A percentile compares a stretch with the other conserved stretches of the same genome.
phyloP scores from a whole-genome alignment of 2,113 vertebrate genomes.

The Peucedramus taeniatus region DNA sequence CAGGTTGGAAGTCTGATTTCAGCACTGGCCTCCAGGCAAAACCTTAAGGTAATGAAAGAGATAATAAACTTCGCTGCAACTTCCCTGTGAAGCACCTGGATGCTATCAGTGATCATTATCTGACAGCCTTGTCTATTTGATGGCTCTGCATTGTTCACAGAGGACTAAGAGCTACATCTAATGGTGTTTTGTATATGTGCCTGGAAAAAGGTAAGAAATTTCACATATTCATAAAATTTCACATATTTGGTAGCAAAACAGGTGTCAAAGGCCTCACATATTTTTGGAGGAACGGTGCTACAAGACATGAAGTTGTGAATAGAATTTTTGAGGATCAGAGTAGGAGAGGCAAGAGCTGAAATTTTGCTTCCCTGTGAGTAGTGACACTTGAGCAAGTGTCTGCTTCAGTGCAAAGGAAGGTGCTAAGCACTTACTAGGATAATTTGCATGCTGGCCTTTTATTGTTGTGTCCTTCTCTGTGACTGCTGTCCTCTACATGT shows the following conservation, averaged over 20 bases:
- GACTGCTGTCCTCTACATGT: neutral
- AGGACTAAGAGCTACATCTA: neutral
- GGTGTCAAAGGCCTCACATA: neutral
- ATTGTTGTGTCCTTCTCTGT: neutral
- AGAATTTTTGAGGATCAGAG: neutral
- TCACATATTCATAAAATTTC: neutral
- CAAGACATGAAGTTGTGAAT: neutral
- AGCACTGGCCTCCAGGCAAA: neutral
- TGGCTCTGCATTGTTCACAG: neutral
- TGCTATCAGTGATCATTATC: neutral
- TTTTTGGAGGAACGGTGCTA: neutral
- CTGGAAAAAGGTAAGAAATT: neutral
- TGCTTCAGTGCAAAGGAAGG: neutral
- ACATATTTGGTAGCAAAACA: neutral
- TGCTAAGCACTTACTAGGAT: neutral
- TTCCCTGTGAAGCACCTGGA: neutral
- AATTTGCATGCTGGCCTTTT: neutral
- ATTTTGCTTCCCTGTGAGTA: neutral
- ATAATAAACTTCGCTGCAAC: neutral
- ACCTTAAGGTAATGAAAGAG: neutral
- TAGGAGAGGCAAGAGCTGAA: neutral
- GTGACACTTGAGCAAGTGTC: neutral
- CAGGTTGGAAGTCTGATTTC: neutral
- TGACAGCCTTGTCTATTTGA: neutral
- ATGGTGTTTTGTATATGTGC: neutral